These are phyloP conservation scores for Nasonia giraulti DNA, from an alignment of 1,140 invertebrate genomes.

Conservation along the genomic window DNA sequence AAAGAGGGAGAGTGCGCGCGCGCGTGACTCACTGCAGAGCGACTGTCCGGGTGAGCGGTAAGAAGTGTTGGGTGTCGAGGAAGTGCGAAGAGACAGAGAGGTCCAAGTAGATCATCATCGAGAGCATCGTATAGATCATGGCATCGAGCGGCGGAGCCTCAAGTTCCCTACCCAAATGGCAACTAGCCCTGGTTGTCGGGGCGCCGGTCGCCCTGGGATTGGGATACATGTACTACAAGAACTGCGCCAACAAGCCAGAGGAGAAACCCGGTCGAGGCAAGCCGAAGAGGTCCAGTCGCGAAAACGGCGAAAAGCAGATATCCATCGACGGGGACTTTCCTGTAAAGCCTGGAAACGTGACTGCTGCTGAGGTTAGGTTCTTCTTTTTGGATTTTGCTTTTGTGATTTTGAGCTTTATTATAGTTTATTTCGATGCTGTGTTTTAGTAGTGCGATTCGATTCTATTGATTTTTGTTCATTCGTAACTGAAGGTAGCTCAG, in stretches of 20 bases:
- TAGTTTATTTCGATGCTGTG: background rate
- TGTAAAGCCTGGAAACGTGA: slow-evolving; percentile 52
- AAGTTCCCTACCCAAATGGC: slow-evolving; percentile 78
- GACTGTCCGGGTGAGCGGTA: background rate
- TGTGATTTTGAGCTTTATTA: background rate
- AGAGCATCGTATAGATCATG: slow-evolving; percentile 52
- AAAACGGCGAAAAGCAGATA: slow-evolving; percentile 69
- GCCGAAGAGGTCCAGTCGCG: slow-evolving; percentile 54
- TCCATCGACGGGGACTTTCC: slow-evolving; percentile 71
- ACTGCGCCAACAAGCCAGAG: slow-evolving; percentile 63
- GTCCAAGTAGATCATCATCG: background rate
- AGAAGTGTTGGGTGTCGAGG: background rate
- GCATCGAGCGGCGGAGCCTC: slow-evolving; percentile 60
- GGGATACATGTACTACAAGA: slow-evolving; percentile 86
- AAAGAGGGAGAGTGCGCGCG: background rate
- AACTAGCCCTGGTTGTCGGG: slow-evolving; percentile 85
- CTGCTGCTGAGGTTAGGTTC: slow-evolving; percentile 69
- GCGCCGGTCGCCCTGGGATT: slow-evolving; percentile 87
- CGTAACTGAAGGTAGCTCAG: too few relatives aligned
- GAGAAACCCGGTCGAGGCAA: slow-evolving; percentile 59
- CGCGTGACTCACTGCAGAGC: background rate
- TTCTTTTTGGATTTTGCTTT: background rate
- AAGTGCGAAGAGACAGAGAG: background rate
- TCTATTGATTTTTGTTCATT: background rate
- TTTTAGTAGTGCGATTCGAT: background rate